Conservation (phyloP, 1,140 invertebrate species). For the Cataglyphis hispanica region DNA sequence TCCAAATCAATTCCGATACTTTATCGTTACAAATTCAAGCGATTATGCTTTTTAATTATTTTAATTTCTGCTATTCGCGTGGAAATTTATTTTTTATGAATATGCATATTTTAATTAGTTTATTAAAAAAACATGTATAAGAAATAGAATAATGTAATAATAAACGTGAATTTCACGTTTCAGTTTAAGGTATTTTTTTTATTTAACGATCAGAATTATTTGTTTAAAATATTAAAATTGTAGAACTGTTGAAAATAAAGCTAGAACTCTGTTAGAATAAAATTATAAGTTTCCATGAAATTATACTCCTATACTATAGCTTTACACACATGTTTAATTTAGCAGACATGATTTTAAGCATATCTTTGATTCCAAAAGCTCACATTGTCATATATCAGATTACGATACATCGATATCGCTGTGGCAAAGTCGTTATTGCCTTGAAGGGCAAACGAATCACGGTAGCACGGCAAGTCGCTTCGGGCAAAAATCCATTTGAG, state of each 20-base stretch:
- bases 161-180: no score
- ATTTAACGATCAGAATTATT: neutral
- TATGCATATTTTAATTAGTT: neutral
- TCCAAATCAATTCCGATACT: conserved; percentile 9
- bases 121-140: neutral
- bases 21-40: conserved; percentile 12
- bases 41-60: neutral
- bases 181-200: no score
- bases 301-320: no score
- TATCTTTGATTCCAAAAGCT: neutral
- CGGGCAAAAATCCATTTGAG: conserved; percentile 65
- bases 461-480: conserved; percentile 25
- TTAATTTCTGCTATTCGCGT: neutral
- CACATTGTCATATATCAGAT: conserved; percentile 4
- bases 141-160: neutral
- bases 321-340: no score
- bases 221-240: no score
- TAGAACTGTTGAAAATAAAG: no score
- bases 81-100: neutral
- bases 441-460: conserved; percentile 11
- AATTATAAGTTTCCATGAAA: no score
- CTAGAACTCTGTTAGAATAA: no score
- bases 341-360: neutral
- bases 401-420: conserved; percentile 58
- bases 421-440: conserved; percentile 62